A percentile compares a stretch with the other conserved stretches of the same genome.
These are phyloP conservation scores for Philopedon plagiatum DNA, from an alignment of 2,888 invertebrate species.

Conservation along the genomic window DNA sequence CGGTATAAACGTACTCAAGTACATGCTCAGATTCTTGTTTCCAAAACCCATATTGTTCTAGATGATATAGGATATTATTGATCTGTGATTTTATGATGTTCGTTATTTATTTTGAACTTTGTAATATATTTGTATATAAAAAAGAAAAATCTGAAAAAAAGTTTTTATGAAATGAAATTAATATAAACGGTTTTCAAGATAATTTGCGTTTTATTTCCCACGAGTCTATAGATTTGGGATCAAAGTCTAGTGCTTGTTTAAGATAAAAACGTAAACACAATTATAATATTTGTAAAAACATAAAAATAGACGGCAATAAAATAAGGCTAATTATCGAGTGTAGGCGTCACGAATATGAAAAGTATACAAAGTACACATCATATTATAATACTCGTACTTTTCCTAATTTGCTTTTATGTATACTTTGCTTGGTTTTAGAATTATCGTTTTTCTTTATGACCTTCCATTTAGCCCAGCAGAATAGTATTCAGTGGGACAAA, in stretches of 20 bases:
- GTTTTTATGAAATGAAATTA: slow-evolving; percentile 27
- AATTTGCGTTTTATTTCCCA: slow-evolving; percentile 20
- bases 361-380: too few species aligned
- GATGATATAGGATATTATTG: slow-evolving; percentile 36
- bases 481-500: too few species aligned
- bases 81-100: slow-evolving; percentile 39
- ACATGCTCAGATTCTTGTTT: neutral
- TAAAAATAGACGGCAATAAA: neutral
- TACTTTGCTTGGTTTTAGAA: too few species aligned
- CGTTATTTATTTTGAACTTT: slow-evolving; percentile 44
- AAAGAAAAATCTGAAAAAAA: slow-evolving; percentile 21
- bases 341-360: too few species aligned
- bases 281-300: neutral
- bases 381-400: too few species aligned
- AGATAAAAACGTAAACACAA: neutral
- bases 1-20: neutral
- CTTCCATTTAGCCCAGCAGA: too few species aligned
- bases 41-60: slow-evolving; percentile 3
- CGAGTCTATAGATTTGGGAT: neutral
- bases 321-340: too few species aligned
- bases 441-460: too few species aligned
- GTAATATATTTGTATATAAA: slow-evolving; percentile 42
- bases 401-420: neutral
- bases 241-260: neutral
- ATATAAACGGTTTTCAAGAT: slow-evolving; percentile 8